Base-by-base conservation (phyloP, 2,888 invertebrate species). In the Chaetogeoica ovagalla region DNA sequence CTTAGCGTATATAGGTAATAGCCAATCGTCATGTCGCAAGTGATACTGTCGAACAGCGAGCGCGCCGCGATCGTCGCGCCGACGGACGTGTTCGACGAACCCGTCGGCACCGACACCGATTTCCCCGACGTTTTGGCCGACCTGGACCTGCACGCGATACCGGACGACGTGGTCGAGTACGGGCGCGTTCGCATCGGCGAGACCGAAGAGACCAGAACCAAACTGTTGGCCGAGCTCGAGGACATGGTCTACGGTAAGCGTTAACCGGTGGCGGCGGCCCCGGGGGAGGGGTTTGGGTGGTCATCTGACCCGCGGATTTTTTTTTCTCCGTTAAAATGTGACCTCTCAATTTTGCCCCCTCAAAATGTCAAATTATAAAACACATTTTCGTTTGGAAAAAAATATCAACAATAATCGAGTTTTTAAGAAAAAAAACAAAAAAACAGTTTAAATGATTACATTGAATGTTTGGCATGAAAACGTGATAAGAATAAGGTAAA, bases 151-250 rank as follows among this genome's bases (percentile, higher is more conserved):
- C 89, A 88, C 0, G 91, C 91, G 84, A 90, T 93, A 0, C 89
- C 93, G 0, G 88, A 90, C 73, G 90, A 92, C 82, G 86, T 93
- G 30, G 85, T 89, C 84, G 90, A 92, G 84, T 91, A 91, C 85
- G 92, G 94, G 0, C 88, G 89, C 75, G 88, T 89, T 83, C 88
- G 91, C 84, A 87, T 91, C 59, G 91, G 92, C 0, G 94, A 94
- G 86, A 89, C 91, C 84, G 91, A 92, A 2, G 91, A 91, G 85
- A 91, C 90, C 21, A 89, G 89, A 83, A 88, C 90, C 62, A 89
- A 90, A 84, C 89, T 90, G n/a, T 88, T 94, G 79, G 90, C 90
- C 83, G 91, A 94, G 84, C 89, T 94, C 60, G 88, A 91, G 60
- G 91, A 91, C 84, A 89, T 93, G 89, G 92, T 84, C 39, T 84